Base-by-base conservation (phyloP, 2,113 vertebrate species). In the Toxotes chatareus region DNA sequence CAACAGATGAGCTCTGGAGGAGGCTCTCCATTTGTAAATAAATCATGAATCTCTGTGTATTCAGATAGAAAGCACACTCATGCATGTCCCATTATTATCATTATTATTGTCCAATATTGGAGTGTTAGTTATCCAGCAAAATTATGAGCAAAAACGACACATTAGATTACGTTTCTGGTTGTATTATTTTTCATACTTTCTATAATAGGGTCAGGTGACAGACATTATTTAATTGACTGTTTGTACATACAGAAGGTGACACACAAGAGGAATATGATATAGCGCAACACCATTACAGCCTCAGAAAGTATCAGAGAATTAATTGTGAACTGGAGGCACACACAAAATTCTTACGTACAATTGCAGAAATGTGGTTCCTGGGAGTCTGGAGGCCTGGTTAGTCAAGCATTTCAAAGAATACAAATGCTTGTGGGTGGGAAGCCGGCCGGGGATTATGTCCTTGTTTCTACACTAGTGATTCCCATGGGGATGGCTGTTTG, bases 351-450 rank as follows among this genome's bases (percentile, higher is more conserved):
- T 53, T 2, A 5, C 17, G 56, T 6, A 63, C 11, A 31, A 8
- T 11, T 51, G 32, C 32, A 40, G 7, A 16, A 23, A 4, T n/a
- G 2, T 14, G 49, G 17, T 69, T 42, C 11, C 42, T 51, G 42
- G 21, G 44, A 5, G 38, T 21, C 11, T 12, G 21, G 47, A 21
- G 40, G 59, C 56, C 68, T 69, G 60, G 38, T 79, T 71, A 61
- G 46, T 6, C 51, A 73, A 59, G 57, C 40, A 21, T 38, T 68
- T 46, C 16, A 73, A 16, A 70, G 46, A 67, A 82, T 66, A 62
- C 40, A 75, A 61, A 72, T 71, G 65, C 68, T 59, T 60, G 57
- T 80, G 67, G 64, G 60, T 13, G 75, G 76, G 76, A 69, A 27
- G 34, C 49, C 6, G 4, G 75, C 4, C 3, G 64, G 56, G 64